A percentile compares a stretch with the other conserved stretches of the same genome.
phyloP scores from a whole-genome alignment of 2,113 vertebrate species.

The Clinocottus analis region DNA sequence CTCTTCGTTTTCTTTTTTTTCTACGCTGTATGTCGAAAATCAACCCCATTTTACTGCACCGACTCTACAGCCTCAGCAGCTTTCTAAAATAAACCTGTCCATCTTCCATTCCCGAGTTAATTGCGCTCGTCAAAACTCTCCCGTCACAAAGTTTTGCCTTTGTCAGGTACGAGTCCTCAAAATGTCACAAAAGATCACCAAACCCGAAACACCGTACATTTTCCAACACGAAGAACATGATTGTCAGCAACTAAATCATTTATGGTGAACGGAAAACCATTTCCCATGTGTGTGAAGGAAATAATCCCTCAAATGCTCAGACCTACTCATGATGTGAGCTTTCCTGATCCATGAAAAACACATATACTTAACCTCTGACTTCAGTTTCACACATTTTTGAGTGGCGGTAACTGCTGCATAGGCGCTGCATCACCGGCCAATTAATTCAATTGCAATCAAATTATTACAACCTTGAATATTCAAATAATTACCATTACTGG shows the following conservation, averaged over 20 bases:
- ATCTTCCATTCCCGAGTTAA: not conserved
- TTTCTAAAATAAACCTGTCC: not conserved
- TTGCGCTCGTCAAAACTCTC: not conserved
- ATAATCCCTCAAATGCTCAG: slow-evolving; percentile 2
- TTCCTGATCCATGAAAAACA: not conserved
- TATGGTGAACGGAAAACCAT: not conserved
- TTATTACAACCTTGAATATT: not conserved
- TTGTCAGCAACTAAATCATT: not conserved
- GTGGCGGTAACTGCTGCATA: not conserved
- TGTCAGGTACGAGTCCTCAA: not conserved
- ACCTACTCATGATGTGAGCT: not conserved
- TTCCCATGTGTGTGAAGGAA: not conserved
- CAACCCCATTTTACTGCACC: not conserved
- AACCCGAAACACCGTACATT: not conserved
- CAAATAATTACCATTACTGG: not conserved
- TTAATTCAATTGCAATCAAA: too few species aligned
- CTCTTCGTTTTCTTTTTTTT: not conserved
- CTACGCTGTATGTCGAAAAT: too few species aligned
- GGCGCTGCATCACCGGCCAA: not conserved
- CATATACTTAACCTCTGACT: slow-evolving; percentile 14
- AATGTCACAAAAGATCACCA: not conserved
- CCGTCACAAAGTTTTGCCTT: not conserved
- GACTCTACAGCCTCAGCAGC: not conserved
- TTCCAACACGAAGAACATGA: not conserved
- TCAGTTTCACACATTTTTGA: not conserved